A percentile compares a stretch with the other conserved stretches of the same genome.
phyloP scores from a whole-genome alignment of 1,140 invertebrate species.

The Drosophila busckii region DNA sequence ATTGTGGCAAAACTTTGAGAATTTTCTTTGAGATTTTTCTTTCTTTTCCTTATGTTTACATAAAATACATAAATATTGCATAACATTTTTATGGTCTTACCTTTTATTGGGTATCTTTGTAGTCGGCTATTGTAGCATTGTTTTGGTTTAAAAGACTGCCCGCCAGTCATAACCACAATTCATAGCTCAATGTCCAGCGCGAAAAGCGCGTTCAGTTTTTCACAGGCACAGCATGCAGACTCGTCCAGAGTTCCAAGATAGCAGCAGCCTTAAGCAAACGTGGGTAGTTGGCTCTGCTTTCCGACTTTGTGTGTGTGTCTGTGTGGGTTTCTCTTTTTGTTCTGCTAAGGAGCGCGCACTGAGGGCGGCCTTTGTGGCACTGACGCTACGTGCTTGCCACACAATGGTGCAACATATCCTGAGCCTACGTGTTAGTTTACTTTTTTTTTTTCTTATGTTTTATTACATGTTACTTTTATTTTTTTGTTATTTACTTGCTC shows the following conservation, averaged over 20 bases:
- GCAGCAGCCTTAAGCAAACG: no score
- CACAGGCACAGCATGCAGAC: conserved; percentile 30
- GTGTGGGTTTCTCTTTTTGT: conserved; percentile 9
- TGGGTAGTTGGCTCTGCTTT: conserved; percentile 18
- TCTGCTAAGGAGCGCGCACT: neutral
- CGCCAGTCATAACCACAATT: conserved; percentile 45
- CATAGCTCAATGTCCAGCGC: conserved; percentile 33
- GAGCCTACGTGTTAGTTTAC: conserved; percentile 38
- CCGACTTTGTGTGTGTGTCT: no score
- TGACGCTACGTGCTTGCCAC: conserved; percentile 4
- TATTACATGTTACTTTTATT: neutral
- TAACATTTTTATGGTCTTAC: no score
- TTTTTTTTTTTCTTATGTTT: conserved; percentile 1
- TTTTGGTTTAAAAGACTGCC: conserved; percentile 7
- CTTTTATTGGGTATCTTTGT: neutral
- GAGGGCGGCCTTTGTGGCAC: neutral
- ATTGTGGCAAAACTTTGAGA: no score
- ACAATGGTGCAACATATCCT: conserved; percentile 48
- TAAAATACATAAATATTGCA: no score
- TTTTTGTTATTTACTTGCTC: conserved; percentile 5
- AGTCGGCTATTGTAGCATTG: neutral
- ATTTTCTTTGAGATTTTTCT: no score
- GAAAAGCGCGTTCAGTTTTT: conserved; percentile 59
- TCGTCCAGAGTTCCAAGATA: no score
- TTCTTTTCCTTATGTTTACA: no score